phyloP scores from a whole-genome alignment of 1,140 invertebrate species.

The Bombus waltoni region DNA sequence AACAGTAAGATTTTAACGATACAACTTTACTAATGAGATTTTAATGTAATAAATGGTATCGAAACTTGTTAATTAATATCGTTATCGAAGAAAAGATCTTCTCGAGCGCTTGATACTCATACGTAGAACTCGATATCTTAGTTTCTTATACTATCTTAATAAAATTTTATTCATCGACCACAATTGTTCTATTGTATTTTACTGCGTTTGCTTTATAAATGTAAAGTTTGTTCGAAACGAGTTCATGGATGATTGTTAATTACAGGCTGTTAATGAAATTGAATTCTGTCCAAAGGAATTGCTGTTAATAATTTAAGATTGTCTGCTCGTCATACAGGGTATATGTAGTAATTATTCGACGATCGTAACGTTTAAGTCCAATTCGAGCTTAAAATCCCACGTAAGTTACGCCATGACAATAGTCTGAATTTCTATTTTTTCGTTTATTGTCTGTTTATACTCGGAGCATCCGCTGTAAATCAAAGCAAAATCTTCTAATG shows the following conservation, averaged over 20 bases:
- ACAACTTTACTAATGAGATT: not conserved
- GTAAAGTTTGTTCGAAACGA: not conserved
- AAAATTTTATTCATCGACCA: not conserved
- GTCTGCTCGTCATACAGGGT: slow-evolving; percentile 29
- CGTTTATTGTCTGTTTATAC: not conserved
- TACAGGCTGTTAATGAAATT: not conserved
- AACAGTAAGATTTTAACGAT: slow-evolving; percentile 1
- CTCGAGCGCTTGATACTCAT: not conserved
- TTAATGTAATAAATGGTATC: not conserved
- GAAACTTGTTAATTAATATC: not conserved
- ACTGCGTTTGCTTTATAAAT: not conserved
- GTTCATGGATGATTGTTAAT: not conserved
- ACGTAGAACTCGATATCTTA: not conserved
- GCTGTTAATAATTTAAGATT: slow-evolving; percentile 13
- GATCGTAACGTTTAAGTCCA: not conserved
- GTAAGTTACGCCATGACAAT: not conserved
- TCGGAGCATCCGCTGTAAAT: not conserved
- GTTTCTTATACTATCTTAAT: too few relatives aligned
- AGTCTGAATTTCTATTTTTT: not conserved
- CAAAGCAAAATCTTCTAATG: not conserved
- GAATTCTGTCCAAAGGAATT: not conserved
- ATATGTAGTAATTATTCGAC: slow-evolving; percentile 40
- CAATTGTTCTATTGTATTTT: too few relatives aligned
- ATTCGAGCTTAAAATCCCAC: slow-evolving; percentile 16
- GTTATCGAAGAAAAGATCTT: not conserved